A percentile compares a stretch with the other conserved stretches of the same genome.
Evolutionary conservation across 1,140 invertebrate genomes (phyloP).

Genomic region (Bathynomus jamesi): DNA sequence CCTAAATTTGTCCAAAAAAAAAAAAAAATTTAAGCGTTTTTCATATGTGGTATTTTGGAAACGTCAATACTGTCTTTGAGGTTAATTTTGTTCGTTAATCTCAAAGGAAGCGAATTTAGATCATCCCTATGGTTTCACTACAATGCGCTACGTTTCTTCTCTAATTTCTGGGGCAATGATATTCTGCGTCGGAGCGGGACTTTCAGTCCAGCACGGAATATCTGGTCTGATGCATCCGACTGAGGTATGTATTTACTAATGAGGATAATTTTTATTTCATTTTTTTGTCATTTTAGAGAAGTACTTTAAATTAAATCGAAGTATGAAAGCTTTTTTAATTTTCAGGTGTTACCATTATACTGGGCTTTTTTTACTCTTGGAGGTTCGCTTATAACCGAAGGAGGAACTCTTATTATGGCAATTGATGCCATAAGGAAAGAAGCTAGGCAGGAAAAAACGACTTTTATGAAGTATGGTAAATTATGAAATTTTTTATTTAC

Average conservation of each 20-base stretch:
- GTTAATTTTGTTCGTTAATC: too few relatives aligned
- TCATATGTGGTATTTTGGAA: too few relatives aligned
- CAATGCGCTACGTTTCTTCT: constrained; percentile 94
- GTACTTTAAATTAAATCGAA: too few relatives aligned
- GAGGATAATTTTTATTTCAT: background rate
- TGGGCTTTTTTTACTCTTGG: constrained; percentile 80
- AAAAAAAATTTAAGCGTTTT: too few relatives aligned
- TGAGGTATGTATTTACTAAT: constrained; percentile 24
- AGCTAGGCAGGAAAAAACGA: constrained; percentile 65
- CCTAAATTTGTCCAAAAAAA: too few relatives aligned
- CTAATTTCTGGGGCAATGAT: constrained; percentile 96
- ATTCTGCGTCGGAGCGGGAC: constrained; percentile 90
- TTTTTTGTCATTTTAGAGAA: background rate
- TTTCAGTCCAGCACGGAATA: constrained; percentile 93
- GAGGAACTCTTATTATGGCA: constrained; percentile 85
- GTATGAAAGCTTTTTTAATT: background rate
- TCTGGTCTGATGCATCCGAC: constrained; percentile 68
- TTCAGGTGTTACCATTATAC: constrained; percentile 41
- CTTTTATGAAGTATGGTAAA: constrained; percentile 70
- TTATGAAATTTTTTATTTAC: background rate
- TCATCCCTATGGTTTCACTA: constrained; percentile 91
- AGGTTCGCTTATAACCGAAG: constrained; percentile 84
- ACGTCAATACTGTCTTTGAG: too few relatives aligned
- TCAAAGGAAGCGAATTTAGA: constrained; percentile 66
- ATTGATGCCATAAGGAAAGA: constrained; percentile 77